Evolutionary conservation across 2,888 invertebrate species (phyloP).

Genomic region (Trachelus troglodyta): DNA sequence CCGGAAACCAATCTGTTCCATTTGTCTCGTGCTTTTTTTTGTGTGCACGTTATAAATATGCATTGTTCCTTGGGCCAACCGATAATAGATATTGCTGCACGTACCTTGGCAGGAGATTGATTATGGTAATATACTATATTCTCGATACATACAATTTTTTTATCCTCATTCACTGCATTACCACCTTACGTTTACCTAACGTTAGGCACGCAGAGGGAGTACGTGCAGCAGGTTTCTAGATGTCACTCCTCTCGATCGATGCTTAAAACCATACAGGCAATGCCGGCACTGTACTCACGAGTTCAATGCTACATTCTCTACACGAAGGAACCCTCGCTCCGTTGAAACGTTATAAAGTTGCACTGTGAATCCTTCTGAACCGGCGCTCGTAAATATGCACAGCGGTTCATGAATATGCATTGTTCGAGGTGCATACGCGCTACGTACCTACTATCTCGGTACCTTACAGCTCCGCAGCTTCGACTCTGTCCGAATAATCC

Average conservation of each 20-base stretch:
- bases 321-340: neutral
- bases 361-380: constrained; percentile 44
- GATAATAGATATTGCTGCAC: neutral
- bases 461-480: neutral
- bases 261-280: neutral
- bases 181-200: too few species aligned
- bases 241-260: neutral
- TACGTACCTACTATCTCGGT: neutral
- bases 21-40: constrained; percentile 40
- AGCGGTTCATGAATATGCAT: constrained; percentile 47
- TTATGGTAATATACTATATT: neutral
- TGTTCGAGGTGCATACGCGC: constrained; percentile 17
- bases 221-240: neutral
- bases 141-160: neutral
- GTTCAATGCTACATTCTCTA: neutral
- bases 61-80: neutral
- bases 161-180: neutral
- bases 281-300: neutral
- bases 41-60: constrained; percentile 32
- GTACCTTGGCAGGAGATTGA: neutral
- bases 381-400: constrained; percentile 52
- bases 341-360: constrained; percentile 45
- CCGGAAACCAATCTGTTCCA: constrained; percentile 58
- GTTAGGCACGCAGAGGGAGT: neutral
- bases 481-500: neutral